Percentiles rank a stretch among this genome's conserved stretches.
Conservation (phyloP, 2,113 vertebrate genomes). For the Oreocharis arfaki region DNA sequence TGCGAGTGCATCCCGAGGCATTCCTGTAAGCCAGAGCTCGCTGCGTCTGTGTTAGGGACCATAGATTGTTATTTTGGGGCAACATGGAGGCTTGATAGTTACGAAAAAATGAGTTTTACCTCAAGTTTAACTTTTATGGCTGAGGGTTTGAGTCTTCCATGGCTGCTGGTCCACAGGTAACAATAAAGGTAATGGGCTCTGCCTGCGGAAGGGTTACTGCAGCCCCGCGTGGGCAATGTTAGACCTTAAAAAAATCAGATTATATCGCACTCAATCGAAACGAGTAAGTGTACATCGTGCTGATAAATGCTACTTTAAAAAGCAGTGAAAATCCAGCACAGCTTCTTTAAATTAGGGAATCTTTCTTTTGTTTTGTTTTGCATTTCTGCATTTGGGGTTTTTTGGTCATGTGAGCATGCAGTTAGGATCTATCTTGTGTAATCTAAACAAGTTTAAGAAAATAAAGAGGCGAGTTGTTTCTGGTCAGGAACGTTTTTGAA, state of each 20-base stretch:
- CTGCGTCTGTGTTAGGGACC: accelerated
- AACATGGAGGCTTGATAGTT: background rate
- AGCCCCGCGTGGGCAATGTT: background rate
- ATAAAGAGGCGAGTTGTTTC: background rate
- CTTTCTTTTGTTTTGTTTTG: background rate
- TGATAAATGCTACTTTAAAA: constrained; percentile 16
- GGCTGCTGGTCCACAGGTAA: background rate
- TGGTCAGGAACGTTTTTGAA: background rate
- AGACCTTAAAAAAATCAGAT: constrained; percentile 18
- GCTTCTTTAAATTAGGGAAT: constrained; percentile 29
- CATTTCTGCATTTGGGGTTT: background rate
- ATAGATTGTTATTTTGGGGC: background rate
- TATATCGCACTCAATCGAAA: background rate
- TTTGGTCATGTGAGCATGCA: background rate
- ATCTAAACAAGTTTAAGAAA: constrained; percentile 21
- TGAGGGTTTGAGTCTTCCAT: background rate
- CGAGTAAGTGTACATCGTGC: background rate
- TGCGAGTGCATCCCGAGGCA: accelerated
- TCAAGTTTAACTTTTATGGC: background rate
- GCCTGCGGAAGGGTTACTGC: background rate
- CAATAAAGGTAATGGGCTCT: background rate
- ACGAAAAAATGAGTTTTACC: background rate
- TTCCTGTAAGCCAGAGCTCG: accelerated
- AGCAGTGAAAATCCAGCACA: background rate
- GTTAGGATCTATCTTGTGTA: constrained; percentile 6